Evolutionary conservation across 2,797 vertebrate species (phyloP).

Genomic region (Pseudochirops cupreus): DNA sequence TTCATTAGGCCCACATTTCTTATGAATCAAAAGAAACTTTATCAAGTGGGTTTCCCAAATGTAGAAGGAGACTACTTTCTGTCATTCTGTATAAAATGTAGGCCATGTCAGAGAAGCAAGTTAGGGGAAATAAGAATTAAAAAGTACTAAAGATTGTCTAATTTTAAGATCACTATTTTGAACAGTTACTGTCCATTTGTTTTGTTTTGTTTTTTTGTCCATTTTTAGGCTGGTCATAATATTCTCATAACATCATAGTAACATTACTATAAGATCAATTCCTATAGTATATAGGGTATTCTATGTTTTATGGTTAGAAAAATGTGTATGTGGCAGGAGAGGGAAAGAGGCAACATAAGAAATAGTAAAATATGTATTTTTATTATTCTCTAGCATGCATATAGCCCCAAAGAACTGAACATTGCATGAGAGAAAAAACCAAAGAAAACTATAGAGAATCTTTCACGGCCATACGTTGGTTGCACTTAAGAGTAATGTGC

Average conservation of each 20-base stretch:
- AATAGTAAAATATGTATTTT: too few relatives aligned
- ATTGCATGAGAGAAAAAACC: too few relatives aligned
- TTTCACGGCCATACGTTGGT: too few relatives aligned
- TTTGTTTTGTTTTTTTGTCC: background rate
- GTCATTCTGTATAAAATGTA: constrained; percentile 15
- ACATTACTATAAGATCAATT: too few relatives aligned
- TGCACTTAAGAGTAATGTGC: too few relatives aligned
- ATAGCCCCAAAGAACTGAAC: too few relatives aligned
- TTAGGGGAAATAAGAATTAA: background rate
- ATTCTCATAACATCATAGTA: background rate
- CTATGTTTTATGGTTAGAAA: too few relatives aligned
- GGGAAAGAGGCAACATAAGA: too few relatives aligned
- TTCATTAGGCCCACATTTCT: constrained; percentile 40
- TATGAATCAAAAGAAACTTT: constrained; percentile 12
- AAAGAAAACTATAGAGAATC: too few relatives aligned
- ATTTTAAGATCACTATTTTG: background rate
- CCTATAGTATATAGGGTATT: too few relatives aligned
- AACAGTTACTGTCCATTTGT: background rate
- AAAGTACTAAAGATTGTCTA: background rate
- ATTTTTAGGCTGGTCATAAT: background rate
- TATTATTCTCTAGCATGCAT: too few relatives aligned
- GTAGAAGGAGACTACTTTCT: background rate
- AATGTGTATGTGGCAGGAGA: too few relatives aligned
- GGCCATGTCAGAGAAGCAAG: background rate
- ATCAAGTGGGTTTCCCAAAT: background rate